A percentile compares a stretch with the other conserved stretches of the same genome.
Conservation (phyloP, 2,113 vertebrate genomes). For the Pelecanus crispus region DNA sequence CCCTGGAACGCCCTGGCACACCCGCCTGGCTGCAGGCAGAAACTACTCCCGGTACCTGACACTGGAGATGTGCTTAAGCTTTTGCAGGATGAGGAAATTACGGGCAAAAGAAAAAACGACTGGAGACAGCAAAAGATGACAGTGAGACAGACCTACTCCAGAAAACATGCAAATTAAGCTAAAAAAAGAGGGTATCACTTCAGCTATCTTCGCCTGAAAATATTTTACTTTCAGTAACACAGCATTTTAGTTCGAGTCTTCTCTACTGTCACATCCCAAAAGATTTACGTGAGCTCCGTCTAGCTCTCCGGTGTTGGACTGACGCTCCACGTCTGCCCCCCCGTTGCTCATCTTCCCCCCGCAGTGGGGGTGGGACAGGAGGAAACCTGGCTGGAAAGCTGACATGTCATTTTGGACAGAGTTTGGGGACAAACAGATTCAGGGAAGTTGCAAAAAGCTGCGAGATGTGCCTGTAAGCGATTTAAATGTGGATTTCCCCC, state of each 20-base stretch:
- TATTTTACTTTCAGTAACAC: neutral
- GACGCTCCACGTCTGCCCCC: no score
- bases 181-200: neutral
- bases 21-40: neutral
- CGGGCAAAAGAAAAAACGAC: neutral
- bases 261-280: neutral
- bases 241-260: neutral
- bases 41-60: neutral
- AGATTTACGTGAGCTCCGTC: neutral
- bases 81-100: neutral
- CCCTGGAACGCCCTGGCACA: neutral
- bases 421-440: neutral
- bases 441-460: neutral
- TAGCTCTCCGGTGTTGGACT: neutral
- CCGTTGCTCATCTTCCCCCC: no score
- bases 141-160: neutral
- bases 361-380: rapidly evolving
- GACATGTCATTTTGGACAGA: neutral
- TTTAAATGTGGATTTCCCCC: rapidly evolving
- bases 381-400: neutral
- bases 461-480: neutral
- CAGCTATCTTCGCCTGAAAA: neutral
- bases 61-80: neutral
- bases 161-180: neutral
- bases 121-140: neutral